Evolutionary conservation across 2,888 invertebrate genomes (phyloP), one percentile per base, ranked within the genome.

Genomic region (Netelia fuscicornis): DNA sequence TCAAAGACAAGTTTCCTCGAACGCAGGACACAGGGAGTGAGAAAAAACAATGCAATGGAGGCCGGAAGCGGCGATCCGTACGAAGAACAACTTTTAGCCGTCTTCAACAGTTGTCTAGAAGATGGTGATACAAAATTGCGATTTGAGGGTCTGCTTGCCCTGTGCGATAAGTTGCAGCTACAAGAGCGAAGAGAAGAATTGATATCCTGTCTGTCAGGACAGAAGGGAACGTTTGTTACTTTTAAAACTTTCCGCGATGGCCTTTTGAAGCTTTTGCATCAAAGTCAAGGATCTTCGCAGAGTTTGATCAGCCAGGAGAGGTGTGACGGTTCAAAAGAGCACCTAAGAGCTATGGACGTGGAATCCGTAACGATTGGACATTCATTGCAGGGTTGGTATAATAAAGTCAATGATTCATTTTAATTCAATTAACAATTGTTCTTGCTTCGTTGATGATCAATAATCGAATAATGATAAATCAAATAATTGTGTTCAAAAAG

Each of bases 201-300:
- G 30, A 90, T 89, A 65, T 88, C 89, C 5, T 88, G 86, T 56
- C 86, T 91, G 6, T 75, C 84, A 3, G 84, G 86, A 42, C 74
- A 87, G 89, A 91, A 93, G 42, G 89, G 87, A 23, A 94, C 95
- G 17, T 72, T 70, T 10, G 96, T 96, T 48, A 95, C 97, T 81
- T 98, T 97, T 94, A 94, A 95, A 30, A 96, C 97, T 92, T 98
- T 98, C 92, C 96, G 97, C 90, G 96, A 97, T 93, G 97, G 96
- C 8, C 94, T 98, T 85, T 94, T 97, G 42, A 95, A 96, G 84
- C 95, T 97, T 88, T 95, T 97, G 81, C 97, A 96, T 23, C 93
- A 96, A 94, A 89, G 89, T 0, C 91, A 92, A 81, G 90, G 90
- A 56, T 30, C 56, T 25, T 30, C 84, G 9, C 70, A 42, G 8